These are phyloP conservation scores for Propithecus perrieri DNA, from an alignment of 2,797 vertebrate genomes.

Conservation along the genomic window DNA sequence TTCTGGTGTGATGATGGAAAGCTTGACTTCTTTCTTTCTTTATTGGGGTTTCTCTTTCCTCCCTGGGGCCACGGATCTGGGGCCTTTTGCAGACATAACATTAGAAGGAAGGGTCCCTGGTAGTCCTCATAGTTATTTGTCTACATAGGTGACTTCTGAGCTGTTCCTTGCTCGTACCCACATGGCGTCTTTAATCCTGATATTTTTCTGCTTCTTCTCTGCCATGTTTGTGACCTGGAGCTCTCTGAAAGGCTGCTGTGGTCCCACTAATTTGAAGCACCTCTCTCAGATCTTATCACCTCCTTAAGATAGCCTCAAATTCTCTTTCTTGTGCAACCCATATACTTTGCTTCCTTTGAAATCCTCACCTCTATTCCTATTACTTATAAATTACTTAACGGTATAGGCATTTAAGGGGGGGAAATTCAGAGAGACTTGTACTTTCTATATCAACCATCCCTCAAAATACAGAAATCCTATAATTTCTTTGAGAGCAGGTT, in stretches of 20 bases:
- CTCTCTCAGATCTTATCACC: neutral
- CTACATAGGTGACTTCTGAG: neutral
- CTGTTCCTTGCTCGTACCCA: neutral
- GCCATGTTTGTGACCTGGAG: neutral
- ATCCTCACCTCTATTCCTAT: neutral
- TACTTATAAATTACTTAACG: neutral
- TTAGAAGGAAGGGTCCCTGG: neutral
- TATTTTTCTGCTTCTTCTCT: neutral
- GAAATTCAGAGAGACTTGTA: neutral
- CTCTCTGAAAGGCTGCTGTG: neutral
- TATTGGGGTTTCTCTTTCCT: neutral
- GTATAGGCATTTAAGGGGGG: neutral
- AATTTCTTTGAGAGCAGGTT: neutral
- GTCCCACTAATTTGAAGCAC: neutral
- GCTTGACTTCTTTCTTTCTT: neutral
- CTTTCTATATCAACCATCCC: neutral
- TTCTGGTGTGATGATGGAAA: neutral
- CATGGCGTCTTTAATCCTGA: neutral
- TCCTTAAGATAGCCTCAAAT: neutral
- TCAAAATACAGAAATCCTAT: neutral
- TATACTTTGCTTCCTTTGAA: neutral
- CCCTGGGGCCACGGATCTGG: neutral
- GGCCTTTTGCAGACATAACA: neutral
- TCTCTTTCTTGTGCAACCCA: neutral
- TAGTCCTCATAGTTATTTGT: neutral